Percentiles rank a stretch among this genome's conserved stretches.
Evolutionary conservation across 2,888 invertebrate genomes (phyloP).

Genomic region (Pristionchus japonicus): DNA sequence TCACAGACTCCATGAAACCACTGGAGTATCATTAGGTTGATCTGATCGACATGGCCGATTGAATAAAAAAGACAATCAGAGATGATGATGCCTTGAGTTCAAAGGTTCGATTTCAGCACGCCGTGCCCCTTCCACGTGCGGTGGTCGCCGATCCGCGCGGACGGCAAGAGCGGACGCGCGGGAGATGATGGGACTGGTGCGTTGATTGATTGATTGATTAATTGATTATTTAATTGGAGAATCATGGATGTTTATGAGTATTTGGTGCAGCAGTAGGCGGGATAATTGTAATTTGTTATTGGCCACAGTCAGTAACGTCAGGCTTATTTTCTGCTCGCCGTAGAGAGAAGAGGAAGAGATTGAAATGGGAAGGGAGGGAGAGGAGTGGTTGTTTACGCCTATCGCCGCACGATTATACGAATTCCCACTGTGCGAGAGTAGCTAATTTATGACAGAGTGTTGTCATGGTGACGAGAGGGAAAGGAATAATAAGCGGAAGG

Average conservation of each 20-base stretch:
- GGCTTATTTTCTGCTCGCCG: neutral
- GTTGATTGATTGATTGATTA: neutral
- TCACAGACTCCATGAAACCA: too few relatives aligned
- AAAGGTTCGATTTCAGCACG: conserved; percentile 53
- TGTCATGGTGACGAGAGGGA: neutral
- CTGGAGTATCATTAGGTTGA: too few relatives aligned
- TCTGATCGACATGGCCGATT: too few relatives aligned
- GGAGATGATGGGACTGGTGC: conserved; percentile 32
- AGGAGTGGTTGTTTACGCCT: neutral
- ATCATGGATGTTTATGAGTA: too few relatives aligned
- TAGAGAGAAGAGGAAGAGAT: neutral
- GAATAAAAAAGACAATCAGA: too few relatives aligned
- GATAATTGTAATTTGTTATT: neutral
- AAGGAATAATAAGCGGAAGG: neutral
- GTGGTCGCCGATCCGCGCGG: conserved; percentile 67
- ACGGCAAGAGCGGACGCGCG: conserved; percentile 57
- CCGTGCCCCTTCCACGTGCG: conserved; percentile 63
- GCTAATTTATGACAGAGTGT: neutral
- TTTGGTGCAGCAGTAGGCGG: neutral
- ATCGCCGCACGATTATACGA: neutral
- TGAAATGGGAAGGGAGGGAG: neutral
- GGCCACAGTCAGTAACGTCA: neutral
- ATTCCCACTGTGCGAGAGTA: neutral
- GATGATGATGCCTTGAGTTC: too few relatives aligned
- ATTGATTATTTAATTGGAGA: too few relatives aligned